phyloP scores from a whole-genome alignment of 2,888 invertebrate genomes.

The Drosophila nr. perissopoda region DNA sequence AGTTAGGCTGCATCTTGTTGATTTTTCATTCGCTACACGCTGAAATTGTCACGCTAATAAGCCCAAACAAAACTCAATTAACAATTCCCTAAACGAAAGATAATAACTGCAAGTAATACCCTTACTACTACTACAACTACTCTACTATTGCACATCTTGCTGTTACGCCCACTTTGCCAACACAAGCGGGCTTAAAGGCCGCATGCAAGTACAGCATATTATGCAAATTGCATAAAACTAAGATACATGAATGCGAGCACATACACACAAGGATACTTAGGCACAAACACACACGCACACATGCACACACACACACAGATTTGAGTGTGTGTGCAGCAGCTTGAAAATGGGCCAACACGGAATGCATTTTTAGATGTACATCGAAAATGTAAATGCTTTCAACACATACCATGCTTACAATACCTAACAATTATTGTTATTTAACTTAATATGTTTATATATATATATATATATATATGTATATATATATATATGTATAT shows the following conservation, averaged over 20 bases:
- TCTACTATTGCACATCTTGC: not conserved
- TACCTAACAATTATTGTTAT: not conserved
- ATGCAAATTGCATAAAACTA: slow-evolving; percentile 48
- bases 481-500: not conserved
- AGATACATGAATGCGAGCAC: slow-evolving; percentile 7
- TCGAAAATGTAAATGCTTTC: not conserved
- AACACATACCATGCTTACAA: not conserved
- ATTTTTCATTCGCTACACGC: slow-evolving; percentile 20
- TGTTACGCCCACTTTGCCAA: slow-evolving; percentile 12
- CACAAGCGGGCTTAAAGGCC: slow-evolving; percentile 1
- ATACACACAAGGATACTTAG: not conserved
- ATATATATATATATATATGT: not conserved
- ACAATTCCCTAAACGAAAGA: slow-evolving; percentile 67
- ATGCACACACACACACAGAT: not conserved
- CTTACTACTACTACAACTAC: not conserved
- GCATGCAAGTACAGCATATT: slow-evolving; percentile 38
- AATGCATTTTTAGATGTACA: not conserved
- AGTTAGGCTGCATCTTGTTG: slow-evolving; percentile 14
- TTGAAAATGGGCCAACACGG: not conserved
- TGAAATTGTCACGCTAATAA: slow-evolving; percentile 46
- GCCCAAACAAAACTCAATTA: slow-evolving; percentile 67
- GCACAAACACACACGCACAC: not conserved
- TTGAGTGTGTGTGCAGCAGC: not conserved
- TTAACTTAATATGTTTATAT: not conserved
- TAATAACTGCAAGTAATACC: slow-evolving; percentile 41